Evolutionary conservation across 1,140 invertebrate genomes (phyloP).

Genomic region (Pogonognathellus flavescens): DNA sequence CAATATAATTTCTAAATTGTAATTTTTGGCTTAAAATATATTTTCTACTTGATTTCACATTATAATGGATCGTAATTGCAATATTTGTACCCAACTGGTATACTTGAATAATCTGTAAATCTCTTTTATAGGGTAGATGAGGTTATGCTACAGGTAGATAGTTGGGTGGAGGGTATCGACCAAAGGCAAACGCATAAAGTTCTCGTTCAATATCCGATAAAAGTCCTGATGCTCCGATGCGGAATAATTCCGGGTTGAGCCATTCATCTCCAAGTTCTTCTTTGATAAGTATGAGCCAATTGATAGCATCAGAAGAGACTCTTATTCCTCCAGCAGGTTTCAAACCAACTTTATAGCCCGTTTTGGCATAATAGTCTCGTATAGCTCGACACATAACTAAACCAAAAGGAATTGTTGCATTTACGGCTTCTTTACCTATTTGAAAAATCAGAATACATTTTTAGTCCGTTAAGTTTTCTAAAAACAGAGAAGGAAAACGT

Average conservation of each 20-base stretch:
- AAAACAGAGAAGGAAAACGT: background rate
- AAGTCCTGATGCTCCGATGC: conserved; percentile 94
- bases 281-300: conserved; percentile 89
- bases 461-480: background rate
- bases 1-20: too few species aligned
- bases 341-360: conserved; percentile 89
- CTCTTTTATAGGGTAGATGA: too few species aligned
- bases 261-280: conserved; percentile 89
- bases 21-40: too few species aligned
- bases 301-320: conserved; percentile 86
- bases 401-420: conserved; percentile 92
- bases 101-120: too few species aligned
- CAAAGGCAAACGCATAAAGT: conserved; percentile 70
- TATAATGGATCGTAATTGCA: too few species aligned
- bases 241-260: conserved; percentile 86
- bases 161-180: conserved; percentile 46
- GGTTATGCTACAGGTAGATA: conserved; percentile 52
- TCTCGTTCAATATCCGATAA: conserved; percentile 83
- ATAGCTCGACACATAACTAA: conserved; percentile 96
- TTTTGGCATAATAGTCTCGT: conserved; percentile 81
- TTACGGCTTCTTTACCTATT: conserved; percentile 87
- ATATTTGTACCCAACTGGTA: too few species aligned
- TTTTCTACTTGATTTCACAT: too few species aligned
- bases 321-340: conserved; percentile 97
- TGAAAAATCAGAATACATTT: background rate